These are phyloP conservation scores for Plemyria rubiginata DNA, from an alignment of 2,888 invertebrate genomes.

Conservation along the genomic window DNA sequence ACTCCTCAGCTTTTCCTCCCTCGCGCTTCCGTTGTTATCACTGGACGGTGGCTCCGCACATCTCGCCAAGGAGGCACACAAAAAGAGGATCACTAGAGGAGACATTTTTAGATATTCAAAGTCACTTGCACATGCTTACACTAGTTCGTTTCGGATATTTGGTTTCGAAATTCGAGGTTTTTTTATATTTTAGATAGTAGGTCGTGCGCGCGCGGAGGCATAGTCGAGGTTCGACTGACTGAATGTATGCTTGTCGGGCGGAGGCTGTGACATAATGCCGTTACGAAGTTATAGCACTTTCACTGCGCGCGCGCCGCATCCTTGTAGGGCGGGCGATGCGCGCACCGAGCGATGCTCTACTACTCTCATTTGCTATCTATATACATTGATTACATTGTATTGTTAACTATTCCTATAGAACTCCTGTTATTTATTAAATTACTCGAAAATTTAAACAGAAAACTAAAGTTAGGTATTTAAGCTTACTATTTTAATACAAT, in stretches of 20 bases:
- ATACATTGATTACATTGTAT: neutral
- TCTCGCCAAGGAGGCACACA: slow-evolving; percentile 64
- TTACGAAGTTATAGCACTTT: slow-evolving; percentile 75
- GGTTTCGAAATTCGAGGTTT: slow-evolving; percentile 38
- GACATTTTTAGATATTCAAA: slow-evolving; percentile 59
- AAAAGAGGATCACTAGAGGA: slow-evolving; percentile 65
- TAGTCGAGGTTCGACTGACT: slow-evolving; percentile 71
- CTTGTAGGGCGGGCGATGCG: slow-evolving; percentile 55
- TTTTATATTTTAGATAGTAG: slow-evolving; percentile 42
- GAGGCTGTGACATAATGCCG: slow-evolving; percentile 76
- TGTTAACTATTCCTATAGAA: too few relatives aligned
- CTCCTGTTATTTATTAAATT: too few relatives aligned
- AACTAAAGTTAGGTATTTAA: too few relatives aligned
- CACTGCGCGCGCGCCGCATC: slow-evolving; percentile 64
- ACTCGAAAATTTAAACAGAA: too few relatives aligned
- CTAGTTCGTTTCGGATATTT: slow-evolving; percentile 16
- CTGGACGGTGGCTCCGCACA: slow-evolving; percentile 58
- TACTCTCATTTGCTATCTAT: slow-evolving; percentile 30
- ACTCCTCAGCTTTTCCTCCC: slow-evolving; percentile 75
- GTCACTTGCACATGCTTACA: slow-evolving; percentile 19
- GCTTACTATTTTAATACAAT: too few relatives aligned
- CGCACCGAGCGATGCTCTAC: slow-evolving; percentile 34
- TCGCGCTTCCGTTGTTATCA: slow-evolving; percentile 63
- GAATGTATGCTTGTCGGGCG: slow-evolving; percentile 40
- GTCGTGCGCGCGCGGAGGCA: slow-evolving; percentile 73